phyloP scores from a whole-genome alignment of 2,113 vertebrate species.

The Conger conger region DNA sequence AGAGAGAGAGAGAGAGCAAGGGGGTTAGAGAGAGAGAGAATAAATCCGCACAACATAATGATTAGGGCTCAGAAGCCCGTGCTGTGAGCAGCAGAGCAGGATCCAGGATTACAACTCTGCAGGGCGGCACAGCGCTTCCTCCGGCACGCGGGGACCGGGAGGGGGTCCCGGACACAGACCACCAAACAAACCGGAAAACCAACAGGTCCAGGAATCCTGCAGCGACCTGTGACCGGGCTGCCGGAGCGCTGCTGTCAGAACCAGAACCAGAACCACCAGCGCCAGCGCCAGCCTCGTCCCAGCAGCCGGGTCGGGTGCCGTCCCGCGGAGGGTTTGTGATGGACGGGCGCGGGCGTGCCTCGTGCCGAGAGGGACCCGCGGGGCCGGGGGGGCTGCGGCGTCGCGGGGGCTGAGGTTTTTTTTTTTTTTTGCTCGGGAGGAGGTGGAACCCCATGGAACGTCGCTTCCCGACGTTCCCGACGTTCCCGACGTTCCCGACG shows the following conservation, averaged over 20 bases:
- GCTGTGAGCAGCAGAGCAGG: slow-evolving; percentile 63
- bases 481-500: no score
- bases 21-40: slow-evolving; percentile 19
- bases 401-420: background rate
- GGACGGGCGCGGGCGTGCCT: background rate
- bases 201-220: slow-evolving; percentile 12
- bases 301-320: background rate
- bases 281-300: background rate
- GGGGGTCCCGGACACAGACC: background rate
- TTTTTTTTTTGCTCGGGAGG: background rate
- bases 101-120: slow-evolving; percentile 63
- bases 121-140: slow-evolving; percentile 28
- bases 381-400: background rate
- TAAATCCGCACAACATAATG: slow-evolving; percentile 69
- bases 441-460: background rate
- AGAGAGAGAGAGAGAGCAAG: slow-evolving; percentile 38
- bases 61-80: slow-evolving; percentile 73
- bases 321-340: background rate
- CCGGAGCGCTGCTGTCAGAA: no score
- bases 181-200: background rate
- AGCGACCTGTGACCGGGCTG: slow-evolving; percentile 15
- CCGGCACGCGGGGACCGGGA: background rate
- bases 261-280: no score
- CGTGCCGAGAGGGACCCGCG: background rate
- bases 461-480: background rate